Percentiles rank a stretch among this genome's conserved stretches.
Evolutionary conservation across 1,140 invertebrate species (phyloP).

Genomic region (Drosophila pandora): DNA sequence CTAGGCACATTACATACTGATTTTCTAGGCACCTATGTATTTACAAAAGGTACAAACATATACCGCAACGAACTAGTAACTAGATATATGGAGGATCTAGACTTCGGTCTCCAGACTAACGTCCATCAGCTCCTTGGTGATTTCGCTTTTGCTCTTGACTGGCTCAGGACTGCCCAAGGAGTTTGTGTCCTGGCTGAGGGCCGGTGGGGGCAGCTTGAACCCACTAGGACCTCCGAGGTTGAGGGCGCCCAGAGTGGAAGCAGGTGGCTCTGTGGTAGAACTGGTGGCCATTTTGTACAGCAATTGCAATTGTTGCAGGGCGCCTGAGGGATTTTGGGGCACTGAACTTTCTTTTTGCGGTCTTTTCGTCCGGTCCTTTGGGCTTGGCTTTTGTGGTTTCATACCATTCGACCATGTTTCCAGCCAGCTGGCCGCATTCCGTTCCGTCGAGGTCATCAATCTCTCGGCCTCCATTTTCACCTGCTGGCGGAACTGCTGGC

Average conservation of each 20-base stretch:
- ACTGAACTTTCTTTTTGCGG: constrained; percentile 20
- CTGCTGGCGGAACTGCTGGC: constrained; percentile 52
- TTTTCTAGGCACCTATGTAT: constrained; percentile 32
- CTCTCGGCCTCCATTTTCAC: constrained; percentile 33
- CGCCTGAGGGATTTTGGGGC: constrained; percentile 36
- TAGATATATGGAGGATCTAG: constrained; percentile 44
- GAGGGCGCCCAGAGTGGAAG: constrained; percentile 15
- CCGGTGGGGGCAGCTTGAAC: constrained; percentile 66
- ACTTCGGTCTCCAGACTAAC: constrained; percentile 69
- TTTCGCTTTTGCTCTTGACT: constrained; percentile 53
- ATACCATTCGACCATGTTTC: constrained; percentile 77
- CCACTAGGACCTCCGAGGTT: constrained; percentile 49
- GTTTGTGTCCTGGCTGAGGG: constrained; percentile 56
- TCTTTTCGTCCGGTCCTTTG: constrained; percentile 13
- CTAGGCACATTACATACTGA: constrained; percentile 27
- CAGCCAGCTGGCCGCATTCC: constrained; percentile 68
- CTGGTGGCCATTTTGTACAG: constrained; percentile 77
- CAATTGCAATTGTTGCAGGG: constrained; percentile 73
- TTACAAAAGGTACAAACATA: not conserved
- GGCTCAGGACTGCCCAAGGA: constrained; percentile 31
- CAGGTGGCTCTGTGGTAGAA: constrained; percentile 7
- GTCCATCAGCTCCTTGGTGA: constrained; percentile 78
- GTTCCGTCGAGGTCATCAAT: constrained; percentile 62
- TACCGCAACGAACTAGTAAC: constrained; percentile 20
- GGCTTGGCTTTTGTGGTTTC: constrained; percentile 50